Evolutionary conservation across 2,797 vertebrate species (phyloP), one percentile per base, ranked within the genome.

Genomic region (Manis pentadactyla): DNA sequence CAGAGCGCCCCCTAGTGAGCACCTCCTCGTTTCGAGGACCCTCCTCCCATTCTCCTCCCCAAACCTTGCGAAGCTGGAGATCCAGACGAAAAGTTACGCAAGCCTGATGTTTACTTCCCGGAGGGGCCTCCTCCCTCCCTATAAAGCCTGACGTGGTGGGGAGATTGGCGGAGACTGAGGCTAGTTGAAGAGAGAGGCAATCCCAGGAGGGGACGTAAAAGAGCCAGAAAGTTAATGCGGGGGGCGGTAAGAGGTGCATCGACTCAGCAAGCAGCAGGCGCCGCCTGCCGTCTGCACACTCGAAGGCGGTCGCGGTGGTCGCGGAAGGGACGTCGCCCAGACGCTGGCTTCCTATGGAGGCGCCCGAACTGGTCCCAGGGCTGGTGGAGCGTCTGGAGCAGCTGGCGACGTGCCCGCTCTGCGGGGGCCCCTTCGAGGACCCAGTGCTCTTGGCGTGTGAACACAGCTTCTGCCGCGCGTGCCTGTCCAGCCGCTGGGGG

Each of bases 361-460:
- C 69, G 42, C 23, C 94, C 4, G 92, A 93, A 90, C 73, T 92
- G 95, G 96, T 98, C 93, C 99, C 98, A 78, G 98, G 99, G 93
- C 98, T 99, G 3, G 98, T 99, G 31, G 98, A 99, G 96, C 98
- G 99, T 92, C 99, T 99, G 96, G 99, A 99, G 98, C 98, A 99
- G 90, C 99, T 99, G 87, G 98, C 99, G 49, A 99, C 99, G 94
- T 99, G 99, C 98, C 99, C 99, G 68, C 99, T 99, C 96, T 99
- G 99, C 94, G 94, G 99, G 97, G 99, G 99, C 77, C 98, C 99
- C 90, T 99, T 99, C 98, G 99, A 99, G 98, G 99, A 99, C 97
- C 99, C 99, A 0, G 99, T 99, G 92, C 99, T 99, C 0, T 96
- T 99, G 97, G 99, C 99, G 31, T 99, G 99, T 0, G 99, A 99